Base-by-base conservation (phyloP, 1,140 invertebrate species). In the Caerostris darwini region DNA sequence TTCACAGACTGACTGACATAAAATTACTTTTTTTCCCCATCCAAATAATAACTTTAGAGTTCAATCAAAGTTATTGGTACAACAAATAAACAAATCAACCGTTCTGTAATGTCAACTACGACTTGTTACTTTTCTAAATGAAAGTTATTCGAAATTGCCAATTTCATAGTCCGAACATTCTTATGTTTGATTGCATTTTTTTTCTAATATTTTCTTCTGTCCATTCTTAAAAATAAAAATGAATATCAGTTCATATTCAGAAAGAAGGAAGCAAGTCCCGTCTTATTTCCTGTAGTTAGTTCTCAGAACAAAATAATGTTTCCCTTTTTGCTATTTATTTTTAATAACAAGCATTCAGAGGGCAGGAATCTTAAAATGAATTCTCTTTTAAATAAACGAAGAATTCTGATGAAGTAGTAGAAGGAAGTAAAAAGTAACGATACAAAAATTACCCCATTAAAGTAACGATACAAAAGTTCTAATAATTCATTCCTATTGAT, bases 401-500 rank as follows among this genome's bases (percentile, higher is more conserved):
- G 10, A 53, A 82, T 54, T 10, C 81, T 82, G 53, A 82, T 82
- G 17, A 56, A 82, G 54, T 54, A 6, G 7, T 19, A 58, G 19
- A 61, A 10, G 17, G 54, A 82, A 6, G 19, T 8, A 58, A 58
- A 61, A 50, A 34, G 12, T n/a, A n/a, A n/a, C n/a, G n/a, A n/a
- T n/a, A n/a, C n/a, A n/a, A n/a, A n/a, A 53, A 67, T 67, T 69
- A 67, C 50, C 6, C 86, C 61, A 67, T 89, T 89, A 89, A 64
- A 89, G 14, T 69, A 64, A 89, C 61, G n/a, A 56, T 10, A 69
- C 64, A 19, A 12, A 12, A 71, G 17, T 10, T 56, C 14, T 69
- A 89, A 69, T 89, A 71, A 89, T 69, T 71, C 87, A 71, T 89
- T 69, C 12, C 3, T 89, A 71, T 89, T 7, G 64, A 89, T 89